Evolutionary conservation across 2,888 invertebrate genomes (phyloP).

Genomic region (Rhagonycha fulva): DNA sequence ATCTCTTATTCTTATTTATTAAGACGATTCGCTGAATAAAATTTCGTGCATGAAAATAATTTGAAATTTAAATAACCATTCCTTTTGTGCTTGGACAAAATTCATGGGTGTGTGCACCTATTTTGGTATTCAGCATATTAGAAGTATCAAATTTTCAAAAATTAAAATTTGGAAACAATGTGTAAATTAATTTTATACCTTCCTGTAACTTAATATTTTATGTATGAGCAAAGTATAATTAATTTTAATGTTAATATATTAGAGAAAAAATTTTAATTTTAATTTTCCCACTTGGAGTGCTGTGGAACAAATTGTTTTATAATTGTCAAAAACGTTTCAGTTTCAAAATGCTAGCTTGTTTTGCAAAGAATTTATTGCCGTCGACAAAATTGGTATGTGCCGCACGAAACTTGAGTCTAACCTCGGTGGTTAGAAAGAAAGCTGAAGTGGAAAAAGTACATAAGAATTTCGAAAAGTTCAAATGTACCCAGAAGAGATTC

Average conservation of each 20-base stretch:
- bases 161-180: not conserved
- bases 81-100: not conserved
- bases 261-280: not conserved
- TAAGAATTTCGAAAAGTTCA: constrained; percentile 5
- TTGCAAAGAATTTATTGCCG: not conserved
- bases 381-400: not conserved
- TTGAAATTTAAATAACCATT: not conserved
- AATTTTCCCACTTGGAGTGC: not conserved
- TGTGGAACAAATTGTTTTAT: not conserved
- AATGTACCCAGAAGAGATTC: constrained; percentile 8
- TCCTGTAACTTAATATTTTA: not conserved
- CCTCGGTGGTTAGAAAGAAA: not conserved
- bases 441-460: constrained; percentile 4
- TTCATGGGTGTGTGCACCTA: not conserved
- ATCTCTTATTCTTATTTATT: not conserved
- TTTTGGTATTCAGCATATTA: not conserved
- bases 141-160: not conserved
- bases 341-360: not conserved
- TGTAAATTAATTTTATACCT: not conserved
- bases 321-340: not conserved
- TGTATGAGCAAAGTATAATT: not conserved
- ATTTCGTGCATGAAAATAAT: not conserved
- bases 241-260: not conserved
- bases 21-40: not conserved
- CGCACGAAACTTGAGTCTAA: not conserved